Conservation (phyloP, 2,888 invertebrate genomes). For the Urechis unicinctus region DNA sequence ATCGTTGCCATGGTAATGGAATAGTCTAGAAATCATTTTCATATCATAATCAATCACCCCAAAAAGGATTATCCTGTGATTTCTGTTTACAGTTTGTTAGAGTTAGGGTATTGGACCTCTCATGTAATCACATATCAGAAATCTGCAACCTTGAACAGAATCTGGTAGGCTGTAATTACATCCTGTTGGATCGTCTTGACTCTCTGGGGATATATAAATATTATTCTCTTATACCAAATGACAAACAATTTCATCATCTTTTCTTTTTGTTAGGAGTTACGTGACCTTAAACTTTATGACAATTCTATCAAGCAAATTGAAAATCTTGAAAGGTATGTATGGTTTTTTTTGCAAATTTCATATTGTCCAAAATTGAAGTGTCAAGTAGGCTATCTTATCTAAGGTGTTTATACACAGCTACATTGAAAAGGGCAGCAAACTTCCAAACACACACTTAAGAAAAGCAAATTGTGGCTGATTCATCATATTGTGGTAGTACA, state of each 20-base stretch:
- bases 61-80: not conserved
- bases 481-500: too few relatives aligned
- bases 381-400: too few relatives aligned
- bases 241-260: not conserved
- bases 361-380: not conserved
- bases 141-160: not conserved
- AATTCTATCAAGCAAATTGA: not conserved
- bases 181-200: too few relatives aligned
- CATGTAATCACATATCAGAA: not conserved
- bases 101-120: not conserved
- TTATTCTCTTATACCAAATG: not conserved
- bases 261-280: not conserved
- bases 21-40: too few relatives aligned
- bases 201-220: too few relatives aligned
- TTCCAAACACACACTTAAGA: too few relatives aligned
- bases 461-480: too few relatives aligned
- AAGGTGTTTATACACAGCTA: too few relatives aligned
- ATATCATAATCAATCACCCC: too few relatives aligned
- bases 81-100: not conserved
- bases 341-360: not conserved
- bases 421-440: too few relatives aligned
- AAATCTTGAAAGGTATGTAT: not conserved
- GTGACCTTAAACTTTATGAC: not conserved
- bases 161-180: too few relatives aligned
- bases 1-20: too few relatives aligned